Evolutionary conservation across 2,113 vertebrate species (phyloP), one percentile per base, ranked within the genome.

Genomic region (Nanorana parkeri): DNA sequence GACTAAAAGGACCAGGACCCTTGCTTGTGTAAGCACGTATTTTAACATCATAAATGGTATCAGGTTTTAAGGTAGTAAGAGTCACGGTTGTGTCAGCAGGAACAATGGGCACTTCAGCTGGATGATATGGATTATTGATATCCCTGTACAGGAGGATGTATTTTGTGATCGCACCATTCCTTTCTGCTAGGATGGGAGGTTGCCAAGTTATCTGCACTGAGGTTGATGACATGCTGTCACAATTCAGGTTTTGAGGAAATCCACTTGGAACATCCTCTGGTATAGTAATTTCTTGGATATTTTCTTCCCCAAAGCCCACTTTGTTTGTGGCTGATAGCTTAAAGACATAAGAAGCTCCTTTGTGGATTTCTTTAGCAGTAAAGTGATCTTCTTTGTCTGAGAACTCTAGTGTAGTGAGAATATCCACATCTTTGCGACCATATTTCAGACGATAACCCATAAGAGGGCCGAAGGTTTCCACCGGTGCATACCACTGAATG

Each of bases 21-120:
- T 98, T 98, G 96, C 94, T 97, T 94, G 96, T 98, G 90, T 99
- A 96, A 93, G 98, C 97, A 95, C 97, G 97, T 95, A 99, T 96
- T 99, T 99, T 99, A 94, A 99, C 98, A 96, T 99, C 97, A 52
- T 99, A 99, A 88, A 97, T 99, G 87, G 97, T 98, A 93, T 99
- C 98, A 85, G 97, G 93, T 92, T 96, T 97, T 92, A 99, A 94
- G 91, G 96, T 95, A 89, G 95, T 95, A 88, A 99, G 92, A 89
- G 89, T 94, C 90, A 96, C 87, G 65, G 94, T 93, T 78, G 95
- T 97, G 88, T 98, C 97, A 32, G 96, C 95, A 83, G 97, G 95
- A 73, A 93, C 92, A 92, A 99, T 95, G 87, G 96, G 94, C 83
- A 99, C 93, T 91, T 99, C 97, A 19, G 95, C 90, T 67, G 96